Conservation (phyloP, 2,113 vertebrate species). For the Glaucidium brasilianum region DNA sequence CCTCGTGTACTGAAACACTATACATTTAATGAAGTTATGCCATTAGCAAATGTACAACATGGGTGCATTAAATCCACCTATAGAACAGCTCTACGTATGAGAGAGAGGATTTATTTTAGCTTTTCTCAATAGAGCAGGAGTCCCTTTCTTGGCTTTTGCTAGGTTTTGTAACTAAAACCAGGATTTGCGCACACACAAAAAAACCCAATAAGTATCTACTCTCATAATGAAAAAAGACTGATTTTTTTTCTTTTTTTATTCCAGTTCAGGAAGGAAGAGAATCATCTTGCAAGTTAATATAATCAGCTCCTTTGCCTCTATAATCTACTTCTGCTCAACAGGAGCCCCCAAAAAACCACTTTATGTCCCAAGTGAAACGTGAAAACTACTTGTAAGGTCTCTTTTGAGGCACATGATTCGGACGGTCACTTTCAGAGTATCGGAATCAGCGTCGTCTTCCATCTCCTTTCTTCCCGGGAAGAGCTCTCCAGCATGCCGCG, state of each 20-base stretch:
- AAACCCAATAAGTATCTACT: constrained; percentile 31
- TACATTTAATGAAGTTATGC: constrained; percentile 71
- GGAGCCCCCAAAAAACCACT: constrained; percentile 31
- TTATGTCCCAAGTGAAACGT: constrained; percentile 53
- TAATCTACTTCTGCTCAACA: constrained; percentile 47
- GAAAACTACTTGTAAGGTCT: constrained; percentile 62
- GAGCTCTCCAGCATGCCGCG: accelerated
- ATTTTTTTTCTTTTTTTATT: constrained; percentile 58
- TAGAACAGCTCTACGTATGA: constrained; percentile 49
- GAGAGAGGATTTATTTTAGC: constrained; percentile 50
- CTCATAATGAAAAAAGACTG: constrained; percentile 59
- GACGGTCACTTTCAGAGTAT: constrained; percentile 12
- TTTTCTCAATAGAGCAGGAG: constrained; percentile 57
- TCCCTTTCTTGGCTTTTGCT: constrained; percentile 47
- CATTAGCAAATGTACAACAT: constrained; percentile 73
- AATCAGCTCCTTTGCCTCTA: constrained; percentile 56
- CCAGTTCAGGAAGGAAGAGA: constrained; percentile 64
- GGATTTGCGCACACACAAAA: constrained; percentile 23
- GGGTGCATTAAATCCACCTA: constrained; percentile 67
- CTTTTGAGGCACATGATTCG: constrained; percentile 63
- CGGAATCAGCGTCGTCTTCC: not conserved
- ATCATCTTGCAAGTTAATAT: constrained; percentile 62
- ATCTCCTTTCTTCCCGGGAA: not conserved
- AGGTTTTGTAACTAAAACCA: constrained; percentile 37
- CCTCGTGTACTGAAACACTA: constrained; percentile 71